A percentile compares a stretch with the other conserved stretches of the same genome.
These are phyloP conservation scores for Pteronotus mesoamericanus DNA, from an alignment of 2,797 vertebrate species.

Conservation along the genomic window DNA sequence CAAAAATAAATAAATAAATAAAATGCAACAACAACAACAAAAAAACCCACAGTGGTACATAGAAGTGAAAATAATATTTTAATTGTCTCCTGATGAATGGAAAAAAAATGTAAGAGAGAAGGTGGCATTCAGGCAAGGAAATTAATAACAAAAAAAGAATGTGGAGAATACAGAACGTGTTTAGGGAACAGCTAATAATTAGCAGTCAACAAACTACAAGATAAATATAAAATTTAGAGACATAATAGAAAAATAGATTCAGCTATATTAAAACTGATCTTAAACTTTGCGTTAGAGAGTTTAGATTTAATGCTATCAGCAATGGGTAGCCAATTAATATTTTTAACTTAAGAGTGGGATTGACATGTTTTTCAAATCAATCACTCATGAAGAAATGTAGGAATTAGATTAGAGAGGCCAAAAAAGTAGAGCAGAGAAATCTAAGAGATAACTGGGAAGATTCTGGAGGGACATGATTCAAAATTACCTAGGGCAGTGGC, in stretches of 20 bases:
- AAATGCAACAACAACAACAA: background rate
- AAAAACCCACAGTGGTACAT: background rate
- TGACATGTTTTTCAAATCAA: background rate
- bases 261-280: background rate
- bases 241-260: background rate
- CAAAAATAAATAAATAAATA: no score
- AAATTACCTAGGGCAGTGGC: background rate
- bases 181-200: background rate
- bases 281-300: background rate
- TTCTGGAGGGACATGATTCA: background rate
- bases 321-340: background rate
- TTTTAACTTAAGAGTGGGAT: background rate
- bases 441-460: background rate
- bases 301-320: background rate
- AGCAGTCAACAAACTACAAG: background rate
- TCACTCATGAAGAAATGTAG: background rate
- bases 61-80: slow-evolving; percentile 1
- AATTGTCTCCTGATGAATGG: background rate
- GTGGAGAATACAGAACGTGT: background rate
- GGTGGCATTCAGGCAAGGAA: background rate
- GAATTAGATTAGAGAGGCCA: background rate
- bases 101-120: background rate
- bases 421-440: background rate
- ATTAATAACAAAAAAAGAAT: background rate
- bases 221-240: background rate